A percentile compares a stretch with the other conserved stretches of the same genome.
Conservation (phyloP, 1,140 invertebrate genomes). For the Sipha flava region DNA sequence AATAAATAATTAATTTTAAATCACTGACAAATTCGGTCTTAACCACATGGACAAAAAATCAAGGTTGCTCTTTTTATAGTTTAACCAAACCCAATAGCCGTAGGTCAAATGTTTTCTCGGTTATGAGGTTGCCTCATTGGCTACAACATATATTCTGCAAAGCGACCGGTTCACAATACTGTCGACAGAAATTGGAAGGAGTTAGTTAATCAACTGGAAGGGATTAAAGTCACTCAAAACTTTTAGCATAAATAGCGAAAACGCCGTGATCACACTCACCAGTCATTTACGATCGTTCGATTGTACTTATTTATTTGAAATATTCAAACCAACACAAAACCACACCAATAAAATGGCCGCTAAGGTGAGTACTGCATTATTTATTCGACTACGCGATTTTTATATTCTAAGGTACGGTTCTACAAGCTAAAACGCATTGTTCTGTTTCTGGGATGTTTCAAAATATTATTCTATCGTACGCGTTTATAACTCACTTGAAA, state of each 20-base stretch:
- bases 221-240: not conserved
- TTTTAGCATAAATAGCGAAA: slow-evolving; percentile 23
- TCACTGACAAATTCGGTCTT: not conserved
- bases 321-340: not conserved
- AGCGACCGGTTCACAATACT: not conserved
- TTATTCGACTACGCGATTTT: too few species aligned
- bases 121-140: not conserved
- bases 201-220: not conserved
- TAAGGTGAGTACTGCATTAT: not conserved
- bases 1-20: not conserved
- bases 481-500: too few species aligned
- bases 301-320: not conserved
- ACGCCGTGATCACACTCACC: not conserved
- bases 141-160: not conserved
- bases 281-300: slow-evolving; percentile 12
- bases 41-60: not conserved
- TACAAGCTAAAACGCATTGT: too few species aligned
- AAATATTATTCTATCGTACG: too few species aligned
- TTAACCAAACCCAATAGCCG: not conserved
- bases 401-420: not conserved
- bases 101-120: not conserved
- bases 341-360: slow-evolving; percentile 10
- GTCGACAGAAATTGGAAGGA: slow-evolving; percentile 12
- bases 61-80: slow-evolving; percentile 16
- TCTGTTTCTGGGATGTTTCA: too few species aligned